Percentiles rank a stretch among this genome's conserved stretches.
Evolutionary conservation across 2,113 vertebrate species (phyloP).

Genomic region (Microtus pennsylvanicus): DNA sequence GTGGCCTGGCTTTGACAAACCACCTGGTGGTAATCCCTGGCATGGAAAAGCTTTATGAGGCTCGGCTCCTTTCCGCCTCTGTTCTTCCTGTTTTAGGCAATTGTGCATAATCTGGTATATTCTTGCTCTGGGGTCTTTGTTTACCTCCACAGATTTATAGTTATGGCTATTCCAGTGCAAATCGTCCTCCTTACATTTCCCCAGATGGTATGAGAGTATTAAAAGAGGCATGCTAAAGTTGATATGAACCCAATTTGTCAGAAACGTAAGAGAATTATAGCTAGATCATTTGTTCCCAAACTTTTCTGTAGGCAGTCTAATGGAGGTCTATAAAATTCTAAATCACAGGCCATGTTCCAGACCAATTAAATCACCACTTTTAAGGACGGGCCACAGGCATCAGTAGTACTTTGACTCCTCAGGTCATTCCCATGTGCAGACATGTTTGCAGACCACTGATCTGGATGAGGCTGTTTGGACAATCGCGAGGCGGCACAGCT

Average conservation of each 20-base stretch:
- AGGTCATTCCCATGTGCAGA: background rate
- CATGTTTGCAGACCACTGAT: background rate
- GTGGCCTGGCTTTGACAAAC: constrained; percentile 11
- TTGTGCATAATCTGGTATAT: constrained; percentile 19
- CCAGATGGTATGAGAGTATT: constrained; percentile 1
- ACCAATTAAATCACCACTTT: constrained; percentile 41
- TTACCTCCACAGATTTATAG: constrained; percentile 46
- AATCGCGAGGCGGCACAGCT: background rate
- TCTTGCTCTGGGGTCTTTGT: constrained; percentile 27
- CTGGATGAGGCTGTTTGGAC: background rate
- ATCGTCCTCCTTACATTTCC: background rate
- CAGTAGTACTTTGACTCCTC: background rate
- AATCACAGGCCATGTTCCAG: background rate
- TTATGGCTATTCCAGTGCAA: constrained; percentile 46
- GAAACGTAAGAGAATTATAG: constrained; percentile 41
- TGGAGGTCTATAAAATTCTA: constrained; percentile 24
- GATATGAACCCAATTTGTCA: constrained; percentile 19
- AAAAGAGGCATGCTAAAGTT: constrained; percentile 18
- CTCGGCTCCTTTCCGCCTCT: background rate
- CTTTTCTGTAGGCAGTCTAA: background rate
- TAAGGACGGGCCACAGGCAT: background rate
- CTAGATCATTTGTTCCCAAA: background rate
- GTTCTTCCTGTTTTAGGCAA: background rate
- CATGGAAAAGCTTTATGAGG: constrained; percentile 13
- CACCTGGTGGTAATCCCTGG: constrained; percentile 21